These are phyloP conservation scores for Ophioninae sp. DNA, from an alignment of 2,888 invertebrate genomes.

Conservation along the genomic window DNA sequence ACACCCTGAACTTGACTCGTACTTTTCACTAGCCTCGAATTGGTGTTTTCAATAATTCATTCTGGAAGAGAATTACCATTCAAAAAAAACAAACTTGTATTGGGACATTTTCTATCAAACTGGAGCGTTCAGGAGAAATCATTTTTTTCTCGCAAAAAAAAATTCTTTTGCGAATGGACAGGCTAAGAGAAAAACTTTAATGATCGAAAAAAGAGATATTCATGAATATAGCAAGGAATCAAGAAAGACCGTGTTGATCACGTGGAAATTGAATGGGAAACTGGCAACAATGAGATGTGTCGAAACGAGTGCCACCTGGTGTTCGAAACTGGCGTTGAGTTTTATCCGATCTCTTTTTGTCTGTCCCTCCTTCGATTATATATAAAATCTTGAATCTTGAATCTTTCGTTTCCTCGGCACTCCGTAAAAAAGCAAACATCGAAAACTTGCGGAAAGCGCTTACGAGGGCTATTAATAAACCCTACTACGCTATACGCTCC, in stretches of 20 bases:
- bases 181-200: no score
- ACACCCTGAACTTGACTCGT: no score
- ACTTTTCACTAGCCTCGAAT: no score
- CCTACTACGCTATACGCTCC: constrained; percentile 8
- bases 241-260: neutral
- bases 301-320: constrained; percentile 39
- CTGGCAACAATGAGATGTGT: neutral
- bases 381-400: constrained; percentile 36
- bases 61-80: no score
- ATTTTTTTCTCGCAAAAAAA: no score
- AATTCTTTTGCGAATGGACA: no score
- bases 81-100: no score
- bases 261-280: neutral
- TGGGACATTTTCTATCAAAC: no score
- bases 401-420: neutral
- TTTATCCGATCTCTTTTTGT: neutral
- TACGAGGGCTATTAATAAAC: constrained; percentile 50
- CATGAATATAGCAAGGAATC: neutral
- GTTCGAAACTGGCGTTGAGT: constrained; percentile 23
- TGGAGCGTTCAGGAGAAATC: no score
- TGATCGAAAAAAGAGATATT: neutral
- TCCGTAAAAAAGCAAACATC: constrained; percentile 29
- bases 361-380: constrained; percentile 43
- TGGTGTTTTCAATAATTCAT: no score
- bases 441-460: constrained; percentile 13